Base-by-base conservation (phyloP, 2,888 invertebrate genomes). In the Tupiocoris notatus region DNA sequence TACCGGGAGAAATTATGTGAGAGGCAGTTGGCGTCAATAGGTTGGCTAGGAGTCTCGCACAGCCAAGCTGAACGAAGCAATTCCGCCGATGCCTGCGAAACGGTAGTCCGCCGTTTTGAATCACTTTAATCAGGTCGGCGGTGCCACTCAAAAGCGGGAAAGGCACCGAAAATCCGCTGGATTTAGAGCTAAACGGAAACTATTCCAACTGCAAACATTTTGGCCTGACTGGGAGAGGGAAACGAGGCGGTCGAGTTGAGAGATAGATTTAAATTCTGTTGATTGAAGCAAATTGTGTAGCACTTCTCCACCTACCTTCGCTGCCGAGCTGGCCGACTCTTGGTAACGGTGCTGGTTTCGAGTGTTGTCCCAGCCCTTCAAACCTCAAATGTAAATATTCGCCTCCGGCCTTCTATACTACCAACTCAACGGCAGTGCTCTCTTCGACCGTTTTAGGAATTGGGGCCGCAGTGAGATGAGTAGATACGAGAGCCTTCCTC, bases 291-390 rank as follows among this genome's bases (percentile, higher is more conserved):
- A 70, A 70, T 70, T 70, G 70, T 59, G 59, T 59, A 57, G 70
- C 23, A 22, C 23, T 22, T 39, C 23, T 70, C 58, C 70, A 70
- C 6, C 39, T 39, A 39, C 39, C 39, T 39, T 12, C 39, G 6
- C 39, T 39, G 3, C 39, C 39, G 39, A 12, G 39, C 6, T 12
- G 12, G 39, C 12, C 39, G 39, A 12, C 39, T 12, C 39, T 39
- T 39, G 39, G 39, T 39, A 39, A 39, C 6, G 39, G 39, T 12
- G n/a, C n/a, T n/a, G 59, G 59, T 39, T 18, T 59, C 59, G 61
- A 70, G 70, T 70, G 70, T 70, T 70, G 70, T 58, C 70, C 61
- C 70, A 70, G 59, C 61, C 70, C 70, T 70, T 58, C 58, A 70
- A 61, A 59, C 70, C 58, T 70, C 70, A 18, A 70, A 70, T 70